phyloP scores from a whole-genome alignment of 2,113 vertebrate genomes.

The Centrocercus urophasianus region DNA sequence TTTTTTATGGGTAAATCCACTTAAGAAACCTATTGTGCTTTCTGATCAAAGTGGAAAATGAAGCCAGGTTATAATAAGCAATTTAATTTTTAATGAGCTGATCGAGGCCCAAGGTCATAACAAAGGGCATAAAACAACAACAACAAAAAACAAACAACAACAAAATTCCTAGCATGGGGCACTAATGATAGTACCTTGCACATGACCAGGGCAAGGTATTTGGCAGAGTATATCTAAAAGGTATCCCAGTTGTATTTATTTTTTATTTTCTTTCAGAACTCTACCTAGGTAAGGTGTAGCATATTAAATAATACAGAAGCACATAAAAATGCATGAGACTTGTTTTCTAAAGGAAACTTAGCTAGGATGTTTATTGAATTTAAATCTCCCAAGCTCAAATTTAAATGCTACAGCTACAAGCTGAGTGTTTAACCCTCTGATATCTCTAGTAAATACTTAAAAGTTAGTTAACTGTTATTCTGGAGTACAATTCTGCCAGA shows the following conservation, averaged over 20 bases:
- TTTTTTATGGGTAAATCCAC: constrained; percentile 74
- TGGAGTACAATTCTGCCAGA: not conserved
- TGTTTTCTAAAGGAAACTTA: constrained; percentile 51
- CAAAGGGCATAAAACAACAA: constrained; percentile 59
- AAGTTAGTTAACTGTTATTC: not conserved
- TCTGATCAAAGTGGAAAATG: constrained; percentile 80
- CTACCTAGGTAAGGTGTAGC: constrained; percentile 49
- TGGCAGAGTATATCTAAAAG: constrained; percentile 46
- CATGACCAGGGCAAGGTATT: constrained; percentile 65
- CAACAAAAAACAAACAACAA: constrained; percentile 63
- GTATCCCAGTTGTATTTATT: constrained; percentile 29
- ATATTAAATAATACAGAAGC: constrained; percentile 69
- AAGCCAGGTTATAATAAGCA: constrained; percentile 80
- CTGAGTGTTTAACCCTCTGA: constrained; percentile 22
- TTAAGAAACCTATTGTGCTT: constrained; percentile 75
- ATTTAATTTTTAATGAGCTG: constrained; percentile 86
- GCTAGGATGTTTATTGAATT: constrained; percentile 55
- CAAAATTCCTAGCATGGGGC: constrained; percentile 49
- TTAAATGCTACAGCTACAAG: constrained; percentile 32
- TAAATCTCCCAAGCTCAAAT: constrained; percentile 38
- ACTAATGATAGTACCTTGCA: constrained; percentile 61
- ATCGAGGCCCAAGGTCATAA: constrained; percentile 76
- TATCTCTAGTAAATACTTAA: not conserved
- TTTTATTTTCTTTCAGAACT: constrained; percentile 62
- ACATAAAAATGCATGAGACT: constrained; percentile 68